phyloP scores from a whole-genome alignment of 2,797 vertebrate species.

The Danio tinwini region DNA sequence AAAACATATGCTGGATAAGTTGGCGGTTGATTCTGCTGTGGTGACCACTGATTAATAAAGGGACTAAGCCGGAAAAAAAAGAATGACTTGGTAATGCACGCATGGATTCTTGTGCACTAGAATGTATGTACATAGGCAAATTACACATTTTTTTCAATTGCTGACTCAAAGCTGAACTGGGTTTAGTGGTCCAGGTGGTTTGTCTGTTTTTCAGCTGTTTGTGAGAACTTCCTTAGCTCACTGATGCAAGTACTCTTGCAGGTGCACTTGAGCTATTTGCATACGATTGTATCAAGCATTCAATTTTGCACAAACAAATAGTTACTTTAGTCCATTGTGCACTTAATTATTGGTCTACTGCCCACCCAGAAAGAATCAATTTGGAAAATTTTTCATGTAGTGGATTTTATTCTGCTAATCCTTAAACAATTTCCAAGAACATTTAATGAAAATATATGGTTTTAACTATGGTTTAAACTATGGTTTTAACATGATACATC shows the following conservation, averaged over 20 bases:
- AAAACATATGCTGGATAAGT: no score
- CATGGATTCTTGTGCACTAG: not conserved
- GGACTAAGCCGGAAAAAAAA: no score
- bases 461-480: no score
- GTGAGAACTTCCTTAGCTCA: conserved; percentile 2
- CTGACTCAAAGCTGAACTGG: conserved; percentile 4
- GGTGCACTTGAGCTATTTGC: not conserved
- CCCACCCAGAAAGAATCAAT: not conserved
- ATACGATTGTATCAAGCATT: not conserved
- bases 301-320: not conserved
- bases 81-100: no score
- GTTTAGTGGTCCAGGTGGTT: not conserved
- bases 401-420: not conserved
- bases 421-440: not conserved
- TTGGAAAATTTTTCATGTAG: not conserved
- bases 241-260: not conserved
- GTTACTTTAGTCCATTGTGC: not conserved
- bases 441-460: not conserved
- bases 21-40: no score
- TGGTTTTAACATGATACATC: not conserved
- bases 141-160: not conserved
- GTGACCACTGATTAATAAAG: no score
- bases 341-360: not conserved
- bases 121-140: not conserved
- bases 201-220: not conserved